Percentiles rank a stretch among this genome's conserved stretches.
phyloP scores from a whole-genome alignment of 1,140 invertebrate species.

The Brachionus rubens region DNA sequence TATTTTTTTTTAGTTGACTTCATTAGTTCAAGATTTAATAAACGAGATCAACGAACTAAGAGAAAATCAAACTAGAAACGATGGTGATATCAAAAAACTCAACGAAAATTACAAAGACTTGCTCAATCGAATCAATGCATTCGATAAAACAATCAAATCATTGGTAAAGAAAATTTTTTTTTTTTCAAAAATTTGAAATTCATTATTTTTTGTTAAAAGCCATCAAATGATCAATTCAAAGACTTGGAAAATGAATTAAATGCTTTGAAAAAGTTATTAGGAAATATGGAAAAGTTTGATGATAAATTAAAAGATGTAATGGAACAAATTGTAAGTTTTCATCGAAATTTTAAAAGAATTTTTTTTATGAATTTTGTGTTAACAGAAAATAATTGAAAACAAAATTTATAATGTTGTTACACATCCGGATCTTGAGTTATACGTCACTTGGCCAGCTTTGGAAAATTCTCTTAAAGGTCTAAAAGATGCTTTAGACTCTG shows the following conservation, averaged over 20 bases:
- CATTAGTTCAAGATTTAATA: constrained; percentile 53
- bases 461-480: constrained; percentile 24
- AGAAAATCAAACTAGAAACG: constrained; percentile 47
- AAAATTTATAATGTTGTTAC: background rate
- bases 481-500: constrained; percentile 24
- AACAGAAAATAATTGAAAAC: constrained; percentile 30
- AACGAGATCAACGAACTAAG: constrained; percentile 51
- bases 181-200: background rate
- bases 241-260: constrained; percentile 27
- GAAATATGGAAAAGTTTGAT: constrained; percentile 23
- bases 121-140: background rate
- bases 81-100: constrained; percentile 49
- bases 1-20: constrained; percentile 51
- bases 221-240: constrained; percentile 7
- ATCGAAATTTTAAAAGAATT: background rate
- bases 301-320: background rate
- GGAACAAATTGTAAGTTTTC: constrained; percentile 12
- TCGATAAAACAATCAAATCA: constrained; percentile 7
- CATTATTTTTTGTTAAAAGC: background rate
- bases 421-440: constrained; percentile 23
- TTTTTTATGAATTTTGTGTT: background rate
- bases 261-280: constrained; percentile 14
- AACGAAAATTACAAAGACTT: constrained; percentile 48
- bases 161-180: background rate
- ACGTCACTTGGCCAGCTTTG: constrained; percentile 28